These are phyloP conservation scores for Andrena cerasifolii DNA, from an alignment of 1,140 invertebrate species.

Conservation along the genomic window DNA sequence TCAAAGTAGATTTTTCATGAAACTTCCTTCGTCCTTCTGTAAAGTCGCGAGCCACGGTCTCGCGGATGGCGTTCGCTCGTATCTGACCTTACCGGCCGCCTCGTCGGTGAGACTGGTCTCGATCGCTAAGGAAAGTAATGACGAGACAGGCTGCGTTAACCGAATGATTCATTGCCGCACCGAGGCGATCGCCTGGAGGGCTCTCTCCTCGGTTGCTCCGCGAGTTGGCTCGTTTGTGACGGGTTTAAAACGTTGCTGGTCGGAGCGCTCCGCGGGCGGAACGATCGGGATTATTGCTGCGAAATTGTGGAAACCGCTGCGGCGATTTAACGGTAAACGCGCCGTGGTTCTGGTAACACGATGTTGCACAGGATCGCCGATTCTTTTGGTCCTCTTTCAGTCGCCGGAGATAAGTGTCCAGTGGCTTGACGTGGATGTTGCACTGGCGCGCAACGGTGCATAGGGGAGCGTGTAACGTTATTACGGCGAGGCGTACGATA, in stretches of 20 bases:
- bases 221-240: not conserved
- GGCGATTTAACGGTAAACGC: conserved; percentile 62
- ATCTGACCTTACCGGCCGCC: conserved; percentile 57
- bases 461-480: not conserved
- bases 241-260: conserved; percentile 7
- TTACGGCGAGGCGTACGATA: not conserved
- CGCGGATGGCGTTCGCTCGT: conserved; percentile 17
- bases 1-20: too few relatives aligned
- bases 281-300: conserved; percentile 58
- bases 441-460: conserved; percentile 11
- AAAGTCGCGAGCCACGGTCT: conserved; percentile 37
- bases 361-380: conserved; percentile 27
- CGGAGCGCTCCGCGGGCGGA: conserved; percentile 27
- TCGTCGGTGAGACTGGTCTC: conserved; percentile 32
- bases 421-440: not conserved
- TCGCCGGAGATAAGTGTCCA: too few relatives aligned
- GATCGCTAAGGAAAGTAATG: conserved; percentile 66
- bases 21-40: too few relatives aligned
- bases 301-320: conserved; percentile 60
- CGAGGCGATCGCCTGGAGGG: conserved; percentile 46
- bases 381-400: not conserved
- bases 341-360: conserved; percentile 5
- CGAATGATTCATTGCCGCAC: conserved; percentile 64
- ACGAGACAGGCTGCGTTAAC: conserved; percentile 68
- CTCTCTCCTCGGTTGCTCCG: conserved; percentile 6